Base-by-base conservation (phyloP, 2,113 vertebrate species). In the Cryptotis parvus region DNA sequence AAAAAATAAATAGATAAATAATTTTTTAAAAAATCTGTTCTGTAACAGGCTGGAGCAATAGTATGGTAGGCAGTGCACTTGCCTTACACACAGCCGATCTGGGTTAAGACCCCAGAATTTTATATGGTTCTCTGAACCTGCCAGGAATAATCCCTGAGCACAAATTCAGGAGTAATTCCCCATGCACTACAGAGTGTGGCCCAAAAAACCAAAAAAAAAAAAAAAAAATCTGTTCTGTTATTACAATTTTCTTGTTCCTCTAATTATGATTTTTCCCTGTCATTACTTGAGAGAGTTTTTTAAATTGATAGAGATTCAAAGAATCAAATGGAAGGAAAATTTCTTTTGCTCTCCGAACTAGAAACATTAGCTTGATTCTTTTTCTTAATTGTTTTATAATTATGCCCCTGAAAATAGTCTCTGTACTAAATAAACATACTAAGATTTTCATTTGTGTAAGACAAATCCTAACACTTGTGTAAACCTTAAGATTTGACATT, bases 401-500 rank as follows among this genome's bases (percentile, higher is more conserved):
- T 88, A 9, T 33, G 39, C 31, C 55, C 18, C 35, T 91, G 52
- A 31, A 39, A 87, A 66, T 80, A 84, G 89, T 90, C 72, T 92
- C 63, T 91, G 45, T 49, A 16, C 61, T 90, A 18, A 92, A 82
- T 79, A 66, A 79, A 87, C 49, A 20, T 70, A 72, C 52, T 66
- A 74, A 82, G 75, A n/a, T 84, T 76, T 89, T 84, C 43, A 76
- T 6, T 41, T 72, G 8, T 79, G 58, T 18, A 66, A 66, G 26
- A 79, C 49, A 91, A 84, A 39, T 37, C 69, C 22, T 90, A 55
- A 80, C 52, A 68, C 24, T 72, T 89, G n/a, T 77, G 55, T 94
- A 81, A 96, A 76, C 27, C 82, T 85, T 65, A 33, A 26, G 14
- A 49, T 84, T 61, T 90, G 68, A 84, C 33, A 41, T 72, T 91